These are phyloP conservation scores for Okapia johnstoni DNA, from an alignment of 2,113 vertebrate genomes.

Conservation along the genomic window DNA sequence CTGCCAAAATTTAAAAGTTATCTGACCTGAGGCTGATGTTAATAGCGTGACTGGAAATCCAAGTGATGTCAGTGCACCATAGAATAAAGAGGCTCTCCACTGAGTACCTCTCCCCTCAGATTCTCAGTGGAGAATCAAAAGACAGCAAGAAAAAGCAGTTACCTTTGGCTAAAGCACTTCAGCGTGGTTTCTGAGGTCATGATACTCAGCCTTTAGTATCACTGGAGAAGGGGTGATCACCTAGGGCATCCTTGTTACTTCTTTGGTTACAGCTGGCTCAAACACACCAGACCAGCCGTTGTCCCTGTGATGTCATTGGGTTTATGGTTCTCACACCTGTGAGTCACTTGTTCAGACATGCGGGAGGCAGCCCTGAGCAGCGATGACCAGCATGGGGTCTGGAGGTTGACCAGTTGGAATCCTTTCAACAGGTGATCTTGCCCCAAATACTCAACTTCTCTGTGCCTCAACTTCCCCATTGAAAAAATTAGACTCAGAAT, in stretches of 20 bases:
- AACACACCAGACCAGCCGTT: background rate
- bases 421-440: background rate
- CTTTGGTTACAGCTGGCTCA: background rate
- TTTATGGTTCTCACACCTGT: too few relatives aligned
- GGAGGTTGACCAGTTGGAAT: background rate
- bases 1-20: background rate
- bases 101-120: background rate
- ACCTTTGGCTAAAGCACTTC: background rate
- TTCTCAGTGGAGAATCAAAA: background rate
- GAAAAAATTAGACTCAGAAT: background rate
- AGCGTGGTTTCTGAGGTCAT: background rate
- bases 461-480: background rate
- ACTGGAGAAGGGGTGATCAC: accelerated
- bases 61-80: background rate
- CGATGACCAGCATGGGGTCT: background rate
- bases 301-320: accelerated
- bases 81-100: background rate
- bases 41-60: background rate
- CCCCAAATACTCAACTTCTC: background rate
- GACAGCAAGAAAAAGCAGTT: background rate
- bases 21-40: background rate
- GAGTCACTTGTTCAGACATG: background rate
- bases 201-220: background rate
- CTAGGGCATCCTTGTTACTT: background rate
- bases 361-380: background rate